These are phyloP conservation scores for Habropoda laboriosa DNA, from an alignment of 1,140 invertebrate species.

Conservation along the genomic window DNA sequence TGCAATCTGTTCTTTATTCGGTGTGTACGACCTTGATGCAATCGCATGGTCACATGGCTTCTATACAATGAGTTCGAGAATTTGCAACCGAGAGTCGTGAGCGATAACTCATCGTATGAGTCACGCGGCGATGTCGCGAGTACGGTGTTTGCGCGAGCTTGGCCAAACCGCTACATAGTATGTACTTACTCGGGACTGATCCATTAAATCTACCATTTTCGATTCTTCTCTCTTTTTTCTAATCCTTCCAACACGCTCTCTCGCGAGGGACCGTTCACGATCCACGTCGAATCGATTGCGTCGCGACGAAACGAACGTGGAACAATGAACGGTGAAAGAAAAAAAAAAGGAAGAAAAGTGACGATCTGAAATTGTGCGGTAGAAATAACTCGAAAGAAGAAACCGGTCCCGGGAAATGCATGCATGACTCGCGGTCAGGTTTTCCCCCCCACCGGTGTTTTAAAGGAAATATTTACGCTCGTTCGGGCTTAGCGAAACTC, in stretches of 20 bases:
- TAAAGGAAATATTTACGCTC: background rate
- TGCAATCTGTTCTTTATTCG: slow-evolving; percentile 51
- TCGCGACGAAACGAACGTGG: no score
- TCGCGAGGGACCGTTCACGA: no score
- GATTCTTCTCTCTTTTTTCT: no score
- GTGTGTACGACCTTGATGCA: slow-evolving; percentile 54
- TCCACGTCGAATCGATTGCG: no score
- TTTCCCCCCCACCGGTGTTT: no score
- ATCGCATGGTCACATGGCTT: slow-evolving; percentile 51
- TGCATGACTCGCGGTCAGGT: background rate
- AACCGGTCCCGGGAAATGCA: background rate
- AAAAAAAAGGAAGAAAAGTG: no score
- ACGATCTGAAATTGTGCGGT: no score
- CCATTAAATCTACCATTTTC: no score
- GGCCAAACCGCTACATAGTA: no score
- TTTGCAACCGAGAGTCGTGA: slow-evolving; percentile 54
- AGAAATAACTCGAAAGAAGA: background rate
- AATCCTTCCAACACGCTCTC: no score
- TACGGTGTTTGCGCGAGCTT: slow-evolving; percentile 5
- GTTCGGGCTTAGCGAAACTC: background rate
- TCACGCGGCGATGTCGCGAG: slow-evolving; percentile 36
- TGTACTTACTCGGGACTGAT: no score
- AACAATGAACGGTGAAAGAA: no score
- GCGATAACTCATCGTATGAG: slow-evolving; percentile 61
- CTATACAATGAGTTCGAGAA: slow-evolving; percentile 53